Evolutionary conservation across 2,888 invertebrate genomes (phyloP).

Genomic region (Andrena chrysosceles): DNA sequence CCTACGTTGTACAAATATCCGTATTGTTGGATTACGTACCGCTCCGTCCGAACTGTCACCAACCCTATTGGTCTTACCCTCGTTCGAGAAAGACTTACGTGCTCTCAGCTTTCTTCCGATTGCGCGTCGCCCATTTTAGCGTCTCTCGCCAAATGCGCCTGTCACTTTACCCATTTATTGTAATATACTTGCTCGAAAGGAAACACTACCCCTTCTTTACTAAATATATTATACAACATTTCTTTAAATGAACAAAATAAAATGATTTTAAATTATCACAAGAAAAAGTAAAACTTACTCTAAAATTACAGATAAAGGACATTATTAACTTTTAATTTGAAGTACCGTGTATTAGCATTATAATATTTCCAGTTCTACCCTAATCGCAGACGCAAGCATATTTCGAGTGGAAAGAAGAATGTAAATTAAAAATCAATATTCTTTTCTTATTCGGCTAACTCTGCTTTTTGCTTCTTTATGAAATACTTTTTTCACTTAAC

Average conservation of each 20-base stretch:
- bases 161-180: not conserved
- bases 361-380: no score
- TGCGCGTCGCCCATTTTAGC: not conserved
- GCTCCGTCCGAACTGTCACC: not conserved
- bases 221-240: no score
- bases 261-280: not conserved
- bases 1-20: slow-evolving; percentile 76
- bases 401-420: no score
- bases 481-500: not conserved
- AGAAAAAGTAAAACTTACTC: not conserved
- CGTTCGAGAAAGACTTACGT: slow-evolving; percentile 24
- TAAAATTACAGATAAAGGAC: no score
- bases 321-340: no score
- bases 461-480: not conserved
- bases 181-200: no score
- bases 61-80: slow-evolving; percentile 31
- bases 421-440: no score
- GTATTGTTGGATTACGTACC: slow-evolving; percentile 71
- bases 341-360: no score
- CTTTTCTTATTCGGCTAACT: no score
- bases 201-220: no score
- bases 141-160: not conserved
- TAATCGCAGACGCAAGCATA: no score
- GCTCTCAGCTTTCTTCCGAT: slow-evolving; percentile 18
- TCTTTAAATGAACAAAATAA: no score